Percentiles rank a stretch among this genome's conserved stretches.
Conservation (phyloP, 64 coral and sea anemone species). For the Trachythela sp. region DNA sequence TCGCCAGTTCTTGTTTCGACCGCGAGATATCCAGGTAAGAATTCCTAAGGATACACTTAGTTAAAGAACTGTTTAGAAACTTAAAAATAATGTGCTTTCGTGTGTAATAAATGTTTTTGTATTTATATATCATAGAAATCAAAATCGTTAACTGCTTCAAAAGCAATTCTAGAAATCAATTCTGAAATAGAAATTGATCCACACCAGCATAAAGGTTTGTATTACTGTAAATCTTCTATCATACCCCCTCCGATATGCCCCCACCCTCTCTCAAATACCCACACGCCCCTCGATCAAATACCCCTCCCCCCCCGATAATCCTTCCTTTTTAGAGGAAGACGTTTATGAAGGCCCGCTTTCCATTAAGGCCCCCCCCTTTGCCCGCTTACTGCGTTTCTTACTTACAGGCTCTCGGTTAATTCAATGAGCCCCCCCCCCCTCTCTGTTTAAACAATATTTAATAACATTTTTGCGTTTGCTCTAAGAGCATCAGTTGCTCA, state of each 20-base stretch:
- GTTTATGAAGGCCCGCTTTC: no score
- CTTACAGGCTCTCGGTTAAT: no score
- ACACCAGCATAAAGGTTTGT: conserved; percentile 6
- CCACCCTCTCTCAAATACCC: no score
- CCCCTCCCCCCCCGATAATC: no score
- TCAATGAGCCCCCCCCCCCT: no score
- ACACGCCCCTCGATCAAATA: no score
- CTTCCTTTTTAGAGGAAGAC: no score
- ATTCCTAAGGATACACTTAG: background rate
- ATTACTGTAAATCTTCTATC: background rate
- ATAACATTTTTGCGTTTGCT: conserved; percentile 41
- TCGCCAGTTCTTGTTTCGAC: conserved; percentile 91
- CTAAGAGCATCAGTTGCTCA: conserved; percentile 28
- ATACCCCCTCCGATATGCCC: no score
- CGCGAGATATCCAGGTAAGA: conserved; percentile 77
- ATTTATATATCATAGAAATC: conserved; percentile 58
- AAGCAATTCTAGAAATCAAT: conserved; percentile 66
- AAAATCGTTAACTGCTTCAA: conserved; percentile 70
- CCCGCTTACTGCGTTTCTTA: background rate
- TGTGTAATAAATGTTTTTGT: background rate
- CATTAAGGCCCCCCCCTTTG: no score
- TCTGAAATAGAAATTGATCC: conserved; percentile 28
- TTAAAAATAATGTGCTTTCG: background rate
- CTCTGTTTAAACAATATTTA: conserved; percentile 12
- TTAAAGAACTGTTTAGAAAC: background rate